phyloP scores from a whole-genome alignment of 2,888 invertebrate species.

The Drosophila helvetica region DNA sequence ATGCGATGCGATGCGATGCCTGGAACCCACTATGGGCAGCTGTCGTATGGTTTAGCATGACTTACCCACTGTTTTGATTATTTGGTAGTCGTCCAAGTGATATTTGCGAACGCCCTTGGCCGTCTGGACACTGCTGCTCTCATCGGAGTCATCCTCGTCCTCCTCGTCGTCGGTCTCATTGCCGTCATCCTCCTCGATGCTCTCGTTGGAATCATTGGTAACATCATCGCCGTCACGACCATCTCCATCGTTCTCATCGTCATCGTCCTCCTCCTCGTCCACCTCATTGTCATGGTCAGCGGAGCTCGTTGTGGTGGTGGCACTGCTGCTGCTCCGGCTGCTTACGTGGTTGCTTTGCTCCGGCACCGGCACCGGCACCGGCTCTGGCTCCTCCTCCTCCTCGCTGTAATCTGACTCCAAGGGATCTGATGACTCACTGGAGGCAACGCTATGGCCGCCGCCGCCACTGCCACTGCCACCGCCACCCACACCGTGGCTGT shows the following conservation, averaged over 20 bases:
- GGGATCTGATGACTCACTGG: conserved; percentile 83
- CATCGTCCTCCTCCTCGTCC: conserved; percentile 55
- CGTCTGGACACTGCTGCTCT: conserved; percentile 83
- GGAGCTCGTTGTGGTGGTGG: conserved; percentile 48
- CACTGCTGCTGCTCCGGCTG: conserved; percentile 49
- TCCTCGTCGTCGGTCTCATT: conserved; percentile 80
- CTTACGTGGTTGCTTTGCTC: conserved; percentile 23
- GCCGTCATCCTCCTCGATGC: conserved; percentile 76
- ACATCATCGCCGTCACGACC: conserved; percentile 69
- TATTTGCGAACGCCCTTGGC: conserved; percentile 85
- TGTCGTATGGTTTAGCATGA: not conserved
- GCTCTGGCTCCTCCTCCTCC: conserved; percentile 74
- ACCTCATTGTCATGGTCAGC: conserved; percentile 52
- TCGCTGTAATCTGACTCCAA: conserved; percentile 83
- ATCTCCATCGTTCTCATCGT: conserved; percentile 64
- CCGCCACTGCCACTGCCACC: conserved; percentile 31
- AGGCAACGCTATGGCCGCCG: conserved; percentile 67
- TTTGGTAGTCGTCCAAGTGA: conserved; percentile 92
- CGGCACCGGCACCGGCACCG: conserved; percentile 1
- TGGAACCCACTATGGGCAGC: conserved; percentile 4
- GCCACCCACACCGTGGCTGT: conserved; percentile 1
- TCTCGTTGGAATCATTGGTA: conserved; percentile 71
- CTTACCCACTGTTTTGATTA: conserved; percentile 95
- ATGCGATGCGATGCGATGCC: conserved; percentile 14
- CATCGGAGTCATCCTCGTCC: conserved; percentile 81